Evolutionary conservation across 2,797 vertebrate genomes (phyloP).

Genomic region (Pangasius macronema): DNA sequence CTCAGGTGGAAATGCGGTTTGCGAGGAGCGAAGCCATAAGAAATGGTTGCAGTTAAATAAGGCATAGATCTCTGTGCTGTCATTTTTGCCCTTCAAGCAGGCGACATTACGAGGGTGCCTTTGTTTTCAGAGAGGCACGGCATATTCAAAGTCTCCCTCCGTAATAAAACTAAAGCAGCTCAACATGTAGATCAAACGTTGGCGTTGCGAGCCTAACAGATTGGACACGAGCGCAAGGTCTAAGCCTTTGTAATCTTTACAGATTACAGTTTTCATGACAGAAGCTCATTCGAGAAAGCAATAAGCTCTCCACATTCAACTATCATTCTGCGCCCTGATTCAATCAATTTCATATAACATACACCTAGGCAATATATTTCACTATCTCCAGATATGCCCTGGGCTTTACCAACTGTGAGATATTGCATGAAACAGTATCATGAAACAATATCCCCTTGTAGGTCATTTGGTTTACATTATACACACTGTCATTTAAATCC

Average conservation of each 20-base stretch:
- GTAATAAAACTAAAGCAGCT: conserved; percentile 23
- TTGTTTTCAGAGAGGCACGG: conserved; percentile 34
- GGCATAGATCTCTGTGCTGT: conserved; percentile 33
- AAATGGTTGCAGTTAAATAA: conserved; percentile 56
- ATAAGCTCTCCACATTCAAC: conserved; percentile 50
- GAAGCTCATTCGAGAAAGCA: conserved; percentile 56
- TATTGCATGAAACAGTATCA: conserved; percentile 47
- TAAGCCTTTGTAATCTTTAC: conserved; percentile 22
- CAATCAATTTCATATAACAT: conserved; percentile 54
- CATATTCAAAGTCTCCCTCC: conserved; percentile 33
- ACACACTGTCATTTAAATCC: not conserved
- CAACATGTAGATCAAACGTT: conserved; percentile 14
- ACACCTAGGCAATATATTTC: conserved; percentile 56
- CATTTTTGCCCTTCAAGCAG: conserved; percentile 27
- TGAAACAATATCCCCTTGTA: conserved; percentile 25
- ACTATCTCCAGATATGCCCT: conserved; percentile 42
- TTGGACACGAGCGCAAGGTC: not conserved
- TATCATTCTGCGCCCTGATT: conserved; percentile 52
- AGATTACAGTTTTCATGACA: conserved; percentile 51
- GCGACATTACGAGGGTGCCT: conserved; percentile 39
- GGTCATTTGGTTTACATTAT: conserved; percentile 22
- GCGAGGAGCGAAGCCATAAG: conserved; percentile 56
- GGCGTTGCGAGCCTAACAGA: not conserved
- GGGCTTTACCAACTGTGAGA: conserved; percentile 41
- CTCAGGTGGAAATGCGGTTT: conserved; percentile 53